These are phyloP conservation scores for Centroberyx gerrardi DNA, from an alignment of 2,797 vertebrate species.

Conservation along the genomic window DNA sequence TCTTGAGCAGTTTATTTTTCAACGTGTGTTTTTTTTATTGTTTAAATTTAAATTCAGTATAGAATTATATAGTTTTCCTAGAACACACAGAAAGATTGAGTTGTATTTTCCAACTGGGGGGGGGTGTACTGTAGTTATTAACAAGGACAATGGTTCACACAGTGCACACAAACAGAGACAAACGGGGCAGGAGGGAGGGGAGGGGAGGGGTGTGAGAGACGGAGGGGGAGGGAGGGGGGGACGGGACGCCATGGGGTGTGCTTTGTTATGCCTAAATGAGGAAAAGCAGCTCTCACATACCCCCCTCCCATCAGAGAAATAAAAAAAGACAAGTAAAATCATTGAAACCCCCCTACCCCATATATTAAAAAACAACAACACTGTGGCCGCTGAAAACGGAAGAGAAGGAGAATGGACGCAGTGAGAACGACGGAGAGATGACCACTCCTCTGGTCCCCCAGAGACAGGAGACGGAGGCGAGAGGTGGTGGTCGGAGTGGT, in stretches of 20 bases:
- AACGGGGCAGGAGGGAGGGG: slow-evolving; percentile 58
- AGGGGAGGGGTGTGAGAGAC: slow-evolving; percentile 70
- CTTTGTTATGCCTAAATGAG: slow-evolving; percentile 80
- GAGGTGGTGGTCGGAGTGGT: slow-evolving; percentile 77
- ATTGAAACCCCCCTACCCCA: slow-evolving; percentile 63
- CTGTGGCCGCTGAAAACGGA: slow-evolving; percentile 69
- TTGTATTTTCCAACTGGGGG: slow-evolving; percentile 76
- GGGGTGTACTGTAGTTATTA: slow-evolving; percentile 79
- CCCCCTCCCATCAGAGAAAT: slow-evolving; percentile 69
- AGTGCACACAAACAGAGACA: slow-evolving; percentile 84
- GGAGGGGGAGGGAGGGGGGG: slow-evolving; percentile 41
- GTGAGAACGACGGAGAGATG: slow-evolving; percentile 56
- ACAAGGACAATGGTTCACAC: slow-evolving; percentile 84
- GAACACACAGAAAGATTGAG: slow-evolving; percentile 87
- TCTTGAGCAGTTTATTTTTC: slow-evolving; percentile 66
- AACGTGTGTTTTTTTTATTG: slow-evolving; percentile 74
- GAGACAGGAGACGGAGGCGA: slow-evolving; percentile 67
- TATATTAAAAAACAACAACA: slow-evolving; percentile 76
- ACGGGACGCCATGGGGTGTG: slow-evolving; percentile 75
- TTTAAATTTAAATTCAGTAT: slow-evolving; percentile 82
- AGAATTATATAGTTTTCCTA: slow-evolving; percentile 87
- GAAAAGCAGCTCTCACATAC: slow-evolving; percentile 76
- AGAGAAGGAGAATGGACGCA: slow-evolving; percentile 57
- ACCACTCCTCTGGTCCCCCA: slow-evolving; percentile 69
- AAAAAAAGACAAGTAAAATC: slow-evolving; percentile 74